These are phyloP conservation scores for Colletes latitarsis DNA, from an alignment of 1,140 invertebrate species.

Conservation along the genomic window DNA sequence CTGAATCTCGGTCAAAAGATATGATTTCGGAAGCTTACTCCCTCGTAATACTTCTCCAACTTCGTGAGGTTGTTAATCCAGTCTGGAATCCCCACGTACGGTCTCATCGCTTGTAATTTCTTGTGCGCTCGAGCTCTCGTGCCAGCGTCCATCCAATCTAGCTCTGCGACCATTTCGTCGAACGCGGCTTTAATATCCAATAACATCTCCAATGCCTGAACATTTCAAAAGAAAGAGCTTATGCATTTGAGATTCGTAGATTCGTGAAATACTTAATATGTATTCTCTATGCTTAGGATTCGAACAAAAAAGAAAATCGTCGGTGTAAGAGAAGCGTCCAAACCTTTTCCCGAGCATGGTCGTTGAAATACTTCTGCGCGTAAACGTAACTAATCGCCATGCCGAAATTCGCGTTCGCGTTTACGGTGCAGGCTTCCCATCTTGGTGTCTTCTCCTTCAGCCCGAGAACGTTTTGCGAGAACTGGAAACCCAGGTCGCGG, in stretches of 20 bases:
- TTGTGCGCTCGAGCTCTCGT: slow-evolving; percentile 84
- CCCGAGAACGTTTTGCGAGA: slow-evolving; percentile 84
- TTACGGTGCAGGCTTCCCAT: slow-evolving; percentile 88
- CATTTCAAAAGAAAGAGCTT: slow-evolving; percentile 7
- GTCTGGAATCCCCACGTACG: slow-evolving; percentile 87
- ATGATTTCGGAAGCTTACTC: slow-evolving; percentile 72
- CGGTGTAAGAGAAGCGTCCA: too few species aligned
- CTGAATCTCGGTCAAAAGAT: too few species aligned
- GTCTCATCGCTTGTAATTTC: slow-evolving; percentile 85
- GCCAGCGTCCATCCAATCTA: slow-evolving; percentile 90
- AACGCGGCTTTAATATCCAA: slow-evolving; percentile 88
- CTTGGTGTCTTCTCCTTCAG: slow-evolving; percentile 84
- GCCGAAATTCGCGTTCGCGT: slow-evolving; percentile 89
- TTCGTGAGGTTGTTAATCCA: slow-evolving; percentile 84
- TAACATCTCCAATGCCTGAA: slow-evolving; percentile 88
- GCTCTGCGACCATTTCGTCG: slow-evolving; percentile 84
- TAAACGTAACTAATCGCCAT: slow-evolving; percentile 90
- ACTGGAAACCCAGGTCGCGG: slow-evolving; percentile 84
- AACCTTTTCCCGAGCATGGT: slow-evolving; percentile 85
- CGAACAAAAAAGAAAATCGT: neutral
- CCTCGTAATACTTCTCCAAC: slow-evolving; percentile 83
- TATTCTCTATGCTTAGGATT: too few species aligned
- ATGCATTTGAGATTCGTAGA: too few species aligned
- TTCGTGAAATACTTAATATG: too few species aligned
- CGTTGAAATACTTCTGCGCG: slow-evolving; percentile 87